Conservation (phyloP, 2,797 vertebrate genomes). For the Lithobates pipiens region DNA sequence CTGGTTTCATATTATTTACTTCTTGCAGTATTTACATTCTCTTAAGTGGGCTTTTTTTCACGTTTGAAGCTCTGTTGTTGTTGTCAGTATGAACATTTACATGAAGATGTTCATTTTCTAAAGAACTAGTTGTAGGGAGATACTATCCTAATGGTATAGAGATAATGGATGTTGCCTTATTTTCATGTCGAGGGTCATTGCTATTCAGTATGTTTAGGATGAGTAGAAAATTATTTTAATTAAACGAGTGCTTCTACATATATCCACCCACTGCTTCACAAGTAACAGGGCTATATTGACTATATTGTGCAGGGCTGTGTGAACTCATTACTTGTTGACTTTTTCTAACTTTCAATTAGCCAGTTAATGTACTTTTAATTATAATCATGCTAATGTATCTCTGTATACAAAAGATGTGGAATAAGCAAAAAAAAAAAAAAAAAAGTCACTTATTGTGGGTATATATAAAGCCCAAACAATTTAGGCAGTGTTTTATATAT, state of each 20-base stretch:
- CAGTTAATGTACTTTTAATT: slow-evolving; percentile 45
- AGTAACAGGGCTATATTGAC: slow-evolving; percentile 1
- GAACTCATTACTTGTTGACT: slow-evolving; percentile 42
- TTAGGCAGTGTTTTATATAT: too few species aligned
- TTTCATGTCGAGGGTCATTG: slow-evolving; percentile 63
- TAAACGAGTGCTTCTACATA: slow-evolving; percentile 68
- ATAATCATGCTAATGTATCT: slow-evolving; percentile 45
- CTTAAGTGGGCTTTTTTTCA: not conserved
- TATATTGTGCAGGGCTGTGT: not conserved
- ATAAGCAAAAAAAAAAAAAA: not conserved
- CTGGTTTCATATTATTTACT: too few species aligned
- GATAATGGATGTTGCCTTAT: slow-evolving; percentile 62
- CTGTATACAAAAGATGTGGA: not conserved
- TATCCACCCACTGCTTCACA: slow-evolving; percentile 42
- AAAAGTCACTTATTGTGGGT: not conserved
- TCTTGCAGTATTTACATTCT: not conserved
- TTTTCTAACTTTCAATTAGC: slow-evolving; percentile 31
- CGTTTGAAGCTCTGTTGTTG: slow-evolving; percentile 45
- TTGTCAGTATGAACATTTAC: slow-evolving; percentile 31
- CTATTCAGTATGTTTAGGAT: slow-evolving; percentile 66
- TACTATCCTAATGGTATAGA: slow-evolving; percentile 60
- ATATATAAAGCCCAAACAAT: too few species aligned
- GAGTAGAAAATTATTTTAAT: slow-evolving; percentile 67
- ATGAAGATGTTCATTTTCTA: slow-evolving; percentile 57
- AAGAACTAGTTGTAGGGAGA: slow-evolving; percentile 56